These are phyloP conservation scores for Petrocephalus microphthalmus DNA, from an alignment of 2,113 vertebrate genomes.

Conservation along the genomic window DNA sequence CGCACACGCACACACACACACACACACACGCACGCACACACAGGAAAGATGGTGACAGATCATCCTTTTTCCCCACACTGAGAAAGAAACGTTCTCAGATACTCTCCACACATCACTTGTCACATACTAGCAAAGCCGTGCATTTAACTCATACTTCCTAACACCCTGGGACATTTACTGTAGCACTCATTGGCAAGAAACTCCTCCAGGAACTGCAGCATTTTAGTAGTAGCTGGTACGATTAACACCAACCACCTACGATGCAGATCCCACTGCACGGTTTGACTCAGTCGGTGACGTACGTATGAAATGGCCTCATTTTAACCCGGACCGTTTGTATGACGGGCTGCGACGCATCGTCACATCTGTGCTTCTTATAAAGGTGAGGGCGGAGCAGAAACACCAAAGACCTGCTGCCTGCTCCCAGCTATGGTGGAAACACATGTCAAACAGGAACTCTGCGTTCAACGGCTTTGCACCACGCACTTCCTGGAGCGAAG, in stretches of 20 bases:
- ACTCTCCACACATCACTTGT: background rate
- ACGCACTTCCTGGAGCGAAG: slow-evolving; percentile 71
- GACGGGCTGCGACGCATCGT: background rate
- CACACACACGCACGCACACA: too few species aligned
- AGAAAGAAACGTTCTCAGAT: background rate
- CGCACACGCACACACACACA: background rate
- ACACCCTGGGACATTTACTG: background rate
- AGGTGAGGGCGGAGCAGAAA: background rate
- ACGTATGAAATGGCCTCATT: background rate
- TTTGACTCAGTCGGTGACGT: background rate
- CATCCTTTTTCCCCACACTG: background rate
- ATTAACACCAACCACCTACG: background rate
- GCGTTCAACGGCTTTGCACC: slow-evolving; percentile 60
- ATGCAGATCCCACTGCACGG: background rate
- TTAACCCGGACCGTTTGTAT: background rate
- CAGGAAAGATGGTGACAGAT: background rate
- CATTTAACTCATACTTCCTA: background rate
- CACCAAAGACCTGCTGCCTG: background rate
- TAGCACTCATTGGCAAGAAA: background rate
- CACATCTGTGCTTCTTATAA: background rate
- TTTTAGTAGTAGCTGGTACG: background rate
- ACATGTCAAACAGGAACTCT: slow-evolving; percentile 66
- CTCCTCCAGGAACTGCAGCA: background rate
- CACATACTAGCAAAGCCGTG: background rate
- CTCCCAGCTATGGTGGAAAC: slow-evolving; percentile 50